A percentile compares a stretch with the other conserved stretches of the same genome.
Conservation (phyloP, 1,140 invertebrate species). For the Tachypleus tridentatus region DNA sequence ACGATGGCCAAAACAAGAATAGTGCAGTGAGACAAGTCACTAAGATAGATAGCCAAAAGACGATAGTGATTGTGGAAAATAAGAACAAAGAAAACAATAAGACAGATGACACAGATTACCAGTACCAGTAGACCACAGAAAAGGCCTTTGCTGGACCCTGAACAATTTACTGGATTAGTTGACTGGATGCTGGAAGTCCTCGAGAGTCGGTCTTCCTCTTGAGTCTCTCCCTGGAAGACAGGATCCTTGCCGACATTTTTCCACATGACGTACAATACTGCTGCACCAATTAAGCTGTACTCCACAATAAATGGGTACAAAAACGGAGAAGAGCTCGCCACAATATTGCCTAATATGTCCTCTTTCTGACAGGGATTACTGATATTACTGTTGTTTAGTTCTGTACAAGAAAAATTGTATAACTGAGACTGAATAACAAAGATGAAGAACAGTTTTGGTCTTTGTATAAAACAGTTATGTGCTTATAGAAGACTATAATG, state of each 20-base stretch:
- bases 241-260: conserved; percentile 53
- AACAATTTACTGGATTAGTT: conserved; percentile 46
- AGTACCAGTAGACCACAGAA: conserved; percentile 80
- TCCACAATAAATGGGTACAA: conserved; percentile 93
- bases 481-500: conserved; percentile 57
- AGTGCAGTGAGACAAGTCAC: conserved; percentile 79
- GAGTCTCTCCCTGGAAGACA: conserved; percentile 16
- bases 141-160: conserved; percentile 74
- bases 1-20: conserved; percentile 74
- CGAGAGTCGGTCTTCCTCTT: conserved; percentile 11
- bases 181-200: conserved; percentile 17
- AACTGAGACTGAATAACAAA: too few species aligned
- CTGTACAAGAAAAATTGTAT: neutral
- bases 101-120: conserved; percentile 75
- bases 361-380: conserved; percentile 31
- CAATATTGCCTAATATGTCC: conserved; percentile 48
- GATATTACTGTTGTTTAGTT: conserved; percentile 66
- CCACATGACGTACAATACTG: conserved; percentile 96
- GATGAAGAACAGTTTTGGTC: too few species aligned
- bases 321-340: conserved; percentile 71
- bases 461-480: too few species aligned
- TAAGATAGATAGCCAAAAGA: conserved; percentile 68
- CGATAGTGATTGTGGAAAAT: conserved; percentile 44
- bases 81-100: conserved; percentile 86
- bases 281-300: conserved; percentile 90